These are phyloP conservation scores for Camponotus fellah DNA, from an alignment of 2,888 invertebrate genomes.

Conservation along the genomic window DNA sequence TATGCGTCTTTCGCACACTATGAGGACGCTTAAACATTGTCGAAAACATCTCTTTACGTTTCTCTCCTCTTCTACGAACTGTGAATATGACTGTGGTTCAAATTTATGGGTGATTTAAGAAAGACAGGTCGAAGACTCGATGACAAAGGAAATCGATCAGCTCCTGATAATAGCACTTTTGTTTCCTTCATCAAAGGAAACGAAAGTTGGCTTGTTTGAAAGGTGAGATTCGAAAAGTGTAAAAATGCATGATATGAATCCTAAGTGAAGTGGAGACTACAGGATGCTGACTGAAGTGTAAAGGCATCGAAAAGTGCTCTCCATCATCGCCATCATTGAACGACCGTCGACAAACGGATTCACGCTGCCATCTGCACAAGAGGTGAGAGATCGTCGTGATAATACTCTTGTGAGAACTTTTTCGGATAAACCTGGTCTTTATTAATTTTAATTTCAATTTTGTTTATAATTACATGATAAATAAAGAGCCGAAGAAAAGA, in stretches of 20 bases:
- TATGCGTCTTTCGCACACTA: not conserved
- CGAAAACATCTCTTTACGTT: not conserved
- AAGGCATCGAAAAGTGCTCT: constrained; percentile 55
- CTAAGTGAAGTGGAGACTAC: constrained; percentile 69
- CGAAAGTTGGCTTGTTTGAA: not conserved
- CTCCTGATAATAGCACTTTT: not conserved
- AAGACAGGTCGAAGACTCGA: not conserved
- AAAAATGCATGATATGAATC: constrained; percentile 45
- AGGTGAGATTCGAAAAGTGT: constrained; percentile 19
- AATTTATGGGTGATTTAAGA: not conserved
- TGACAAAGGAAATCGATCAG: not conserved
- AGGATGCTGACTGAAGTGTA: constrained; percentile 53
- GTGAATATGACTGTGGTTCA: not conserved
- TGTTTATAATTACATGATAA: not conserved
- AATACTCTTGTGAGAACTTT: not conserved
- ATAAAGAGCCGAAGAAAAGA: not conserved
- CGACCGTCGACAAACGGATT: constrained; percentile 73
- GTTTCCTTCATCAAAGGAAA: not conserved
- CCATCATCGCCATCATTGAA: constrained; percentile 72
- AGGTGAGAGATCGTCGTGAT: constrained; percentile 77
- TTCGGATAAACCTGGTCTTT: not conserved
- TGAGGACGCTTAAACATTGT: not conserved
- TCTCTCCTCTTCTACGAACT: not conserved
- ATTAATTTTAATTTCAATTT: not conserved
- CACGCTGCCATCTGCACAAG: constrained; percentile 82